Evolutionary conservation across 2,888 invertebrate species (phyloP), one percentile per base, ranked within the genome.

Genomic region (Heliconius cydno): DNA sequence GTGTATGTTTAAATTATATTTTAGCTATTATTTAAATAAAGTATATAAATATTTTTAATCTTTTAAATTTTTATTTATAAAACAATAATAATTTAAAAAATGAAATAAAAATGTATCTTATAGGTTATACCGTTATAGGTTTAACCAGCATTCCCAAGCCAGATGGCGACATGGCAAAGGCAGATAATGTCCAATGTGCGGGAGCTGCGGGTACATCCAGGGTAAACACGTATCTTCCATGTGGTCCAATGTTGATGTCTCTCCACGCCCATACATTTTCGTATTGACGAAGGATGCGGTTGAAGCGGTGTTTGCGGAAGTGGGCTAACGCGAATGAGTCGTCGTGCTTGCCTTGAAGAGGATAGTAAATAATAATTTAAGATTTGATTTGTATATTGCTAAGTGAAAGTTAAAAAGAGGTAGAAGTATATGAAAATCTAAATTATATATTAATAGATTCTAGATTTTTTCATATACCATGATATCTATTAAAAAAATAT

Each of bases 221-320:
- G 79, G 97, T 98, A 92, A 98, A 98, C 80, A 98, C 98, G 88
- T 96, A 97, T 10, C 98, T 96, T 0, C 98, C 98, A 91, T 98
- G 98, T 30, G 98, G 98, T 0, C 98, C 98, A 87, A 98, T 98
- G 91, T 98, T 98, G 76, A 98, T 97, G 92, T 99, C 99, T 82
- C 97, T 97, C 99, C 99, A 99, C 77, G 99, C 93, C 99, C 99
- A 99, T 79, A 98, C 97, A 91, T 98, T 98, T 87, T 98, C 98
- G 92, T 98, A 99, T 89, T 98, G 98, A 0, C 99, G 96, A 88
- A 98, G 97, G 80, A 98, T 96, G 81, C 98, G 96, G 92, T 98
- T 99, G 90, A 98, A 98, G 4, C 98, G 96, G 92, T 97, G 96
- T 90, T 98, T 97, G 83, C 98, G 96, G 95, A 98, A 98, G 85